Base-by-base conservation (phyloP, 2,888 invertebrate species). In the Cheilosia vernalis region DNA sequence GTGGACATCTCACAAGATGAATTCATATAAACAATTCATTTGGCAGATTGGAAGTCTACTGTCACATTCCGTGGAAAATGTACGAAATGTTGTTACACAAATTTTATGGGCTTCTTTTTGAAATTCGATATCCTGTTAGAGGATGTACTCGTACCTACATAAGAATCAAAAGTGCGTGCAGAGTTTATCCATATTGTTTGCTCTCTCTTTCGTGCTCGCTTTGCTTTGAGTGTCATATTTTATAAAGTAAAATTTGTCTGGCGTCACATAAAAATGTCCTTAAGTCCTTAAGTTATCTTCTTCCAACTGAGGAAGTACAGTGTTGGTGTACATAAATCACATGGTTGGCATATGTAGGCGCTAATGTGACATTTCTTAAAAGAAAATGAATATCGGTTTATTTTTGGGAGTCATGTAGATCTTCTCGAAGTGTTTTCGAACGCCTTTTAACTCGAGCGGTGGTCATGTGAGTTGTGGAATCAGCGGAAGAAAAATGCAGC, bases 11-110 rank as follows among this genome's bases (percentile, higher is more conserved):
- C 63, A 63, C 9, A 53, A 61, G 72, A 85, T 66, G 30, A 77
- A 77, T 77, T 70, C 70, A 60, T 73, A 33, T 84, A 79, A 79
- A 70, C 74, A 79, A 53, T 74, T 84, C 79, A 84, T 76, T 76
- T 84, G 70, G 84, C 74, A 84, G 79, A 84, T 56, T 61, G 74
- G 79, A 79, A 84, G 79, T 79, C 84, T 64, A 42, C 79, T 74
- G 42, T 6, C 53, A 5, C 40, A 15, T 15, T 40, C 15, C 30
- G 15, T 21, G 21, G 63, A 42, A 40, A 37, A 37, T 37, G 37
- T 37, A 37, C 37, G 37, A 37, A 37, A 37, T 37, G 13, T 37
- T 56, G 42, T 67, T 66, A 37, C 53, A 19, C 24, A n/a, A 53
- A 17, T 33, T 42, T 55, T 47, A 66, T 66, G 60, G 60, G 69